Evolutionary conservation across 2,113 vertebrate genomes (phyloP).

Genomic region (Eretmochelys imbricata): DNA sequence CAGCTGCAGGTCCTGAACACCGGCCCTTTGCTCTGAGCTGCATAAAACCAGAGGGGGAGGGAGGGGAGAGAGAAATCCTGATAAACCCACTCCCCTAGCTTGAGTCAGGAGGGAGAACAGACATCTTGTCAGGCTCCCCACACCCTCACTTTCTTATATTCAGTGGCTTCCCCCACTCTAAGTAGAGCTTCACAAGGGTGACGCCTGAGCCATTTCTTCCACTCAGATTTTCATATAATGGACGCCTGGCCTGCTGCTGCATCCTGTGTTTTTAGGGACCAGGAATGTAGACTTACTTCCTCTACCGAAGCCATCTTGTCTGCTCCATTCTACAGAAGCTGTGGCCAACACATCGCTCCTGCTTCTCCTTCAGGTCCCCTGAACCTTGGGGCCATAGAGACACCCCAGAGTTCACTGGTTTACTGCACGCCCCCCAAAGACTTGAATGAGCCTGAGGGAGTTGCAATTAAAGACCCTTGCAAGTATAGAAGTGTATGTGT

Average conservation of each 20-base stretch:
- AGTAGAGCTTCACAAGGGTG: too few species aligned
- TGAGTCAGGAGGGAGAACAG: not conserved
- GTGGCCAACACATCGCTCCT: not conserved
- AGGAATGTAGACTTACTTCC: not conserved
- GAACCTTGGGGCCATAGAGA: not conserved
- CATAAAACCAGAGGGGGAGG: not conserved
- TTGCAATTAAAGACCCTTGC: not conserved
- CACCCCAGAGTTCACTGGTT: not conserved
- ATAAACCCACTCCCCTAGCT: not conserved
- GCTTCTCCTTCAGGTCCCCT: not conserved
- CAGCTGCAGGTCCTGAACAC: not conserved
- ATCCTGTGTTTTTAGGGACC: not conserved
- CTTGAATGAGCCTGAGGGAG: not conserved
- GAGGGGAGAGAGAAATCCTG: not conserved
- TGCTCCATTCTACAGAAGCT: not conserved
- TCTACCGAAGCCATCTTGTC: not conserved
- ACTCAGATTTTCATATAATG: not conserved
- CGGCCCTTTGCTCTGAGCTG: not conserved
- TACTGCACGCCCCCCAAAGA: not conserved
- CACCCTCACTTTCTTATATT: too few species aligned
- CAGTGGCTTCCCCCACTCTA: not conserved
- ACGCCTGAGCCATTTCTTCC: not conserved
- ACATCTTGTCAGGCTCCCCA: too few species aligned
- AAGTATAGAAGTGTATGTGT: not conserved
- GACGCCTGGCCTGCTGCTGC: too few species aligned